Percentiles rank a stretch among this genome's conserved stretches.
phyloP scores from a whole-genome alignment of 2,888 invertebrate genomes.

The Conops quadrifasciatus region DNA sequence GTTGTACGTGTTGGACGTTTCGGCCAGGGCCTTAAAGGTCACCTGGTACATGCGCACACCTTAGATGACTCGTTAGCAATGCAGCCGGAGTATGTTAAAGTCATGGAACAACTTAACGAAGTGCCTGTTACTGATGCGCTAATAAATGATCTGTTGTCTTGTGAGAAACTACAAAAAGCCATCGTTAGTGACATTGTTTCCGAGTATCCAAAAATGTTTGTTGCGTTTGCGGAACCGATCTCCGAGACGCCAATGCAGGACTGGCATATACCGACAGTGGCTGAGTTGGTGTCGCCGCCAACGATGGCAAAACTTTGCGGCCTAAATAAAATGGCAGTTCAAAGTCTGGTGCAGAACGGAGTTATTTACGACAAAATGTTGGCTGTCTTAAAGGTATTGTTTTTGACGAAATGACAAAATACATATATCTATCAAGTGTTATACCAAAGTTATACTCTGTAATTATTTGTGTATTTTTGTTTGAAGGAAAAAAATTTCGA shows the following conservation, averaged over 20 bases:
- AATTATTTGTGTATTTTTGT: too few species aligned
- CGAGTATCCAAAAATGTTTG: slow-evolving; percentile 53
- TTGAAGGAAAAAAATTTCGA: slow-evolving; percentile 68
- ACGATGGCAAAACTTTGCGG: slow-evolving; percentile 67
- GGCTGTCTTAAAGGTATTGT: slow-evolving; percentile 67
- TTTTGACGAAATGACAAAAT: too few species aligned
- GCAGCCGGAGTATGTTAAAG: slow-evolving; percentile 39
- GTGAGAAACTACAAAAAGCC: slow-evolving; percentile 53
- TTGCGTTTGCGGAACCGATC: slow-evolving; percentile 58
- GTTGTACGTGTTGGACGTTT: slow-evolving; percentile 71
- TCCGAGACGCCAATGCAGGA: slow-evolving; percentile 50
- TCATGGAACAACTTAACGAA: slow-evolving; percentile 49
- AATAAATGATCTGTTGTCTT: slow-evolving; percentile 51
- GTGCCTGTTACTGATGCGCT: slow-evolving; percentile 51
- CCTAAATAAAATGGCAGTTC: slow-evolving; percentile 69
- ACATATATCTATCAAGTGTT: too few species aligned
- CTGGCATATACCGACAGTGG: slow-evolving; percentile 37
- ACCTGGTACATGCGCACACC: slow-evolving; percentile 45
- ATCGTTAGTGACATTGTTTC: slow-evolving; percentile 43
- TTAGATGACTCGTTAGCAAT: slow-evolving; percentile 31
- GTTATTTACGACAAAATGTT: slow-evolving; percentile 71
- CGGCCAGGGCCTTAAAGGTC: slow-evolving; percentile 58
- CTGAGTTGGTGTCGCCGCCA: slow-evolving; percentile 44
- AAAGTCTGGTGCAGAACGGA: slow-evolving; percentile 70
- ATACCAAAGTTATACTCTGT: too few species aligned